Evolutionary conservation across 2,113 vertebrate genomes (phyloP).

Genomic region (Pachypanchax playfairii): DNA sequence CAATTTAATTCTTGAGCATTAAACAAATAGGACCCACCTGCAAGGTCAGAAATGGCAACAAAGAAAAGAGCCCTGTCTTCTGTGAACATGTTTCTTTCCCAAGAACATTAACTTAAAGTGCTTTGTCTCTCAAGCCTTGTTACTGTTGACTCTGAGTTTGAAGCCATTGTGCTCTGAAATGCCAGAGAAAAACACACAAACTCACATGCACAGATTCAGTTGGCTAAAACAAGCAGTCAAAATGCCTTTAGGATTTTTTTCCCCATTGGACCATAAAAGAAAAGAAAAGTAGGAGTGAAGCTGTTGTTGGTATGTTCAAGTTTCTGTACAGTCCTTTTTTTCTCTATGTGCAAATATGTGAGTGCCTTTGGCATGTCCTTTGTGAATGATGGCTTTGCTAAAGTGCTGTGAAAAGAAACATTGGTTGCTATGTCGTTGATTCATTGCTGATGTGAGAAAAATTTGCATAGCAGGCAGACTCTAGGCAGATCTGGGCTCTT

Average conservation of each 20-base stretch:
- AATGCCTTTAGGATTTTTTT: not conserved
- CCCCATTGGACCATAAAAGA: not conserved
- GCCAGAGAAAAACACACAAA: slow-evolving; percentile 7
- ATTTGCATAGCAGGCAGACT: slow-evolving; percentile 77
- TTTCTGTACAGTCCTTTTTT: not conserved
- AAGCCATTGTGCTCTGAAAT: slow-evolving; percentile 51
- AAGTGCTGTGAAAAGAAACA: slow-evolving; percentile 76
- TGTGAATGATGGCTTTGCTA: slow-evolving; percentile 76
- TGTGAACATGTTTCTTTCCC: no score
- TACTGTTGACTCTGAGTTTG: slow-evolving; percentile 55
- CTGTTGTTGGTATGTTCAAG: slow-evolving; percentile 13
- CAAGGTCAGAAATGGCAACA: slow-evolving; percentile 46
- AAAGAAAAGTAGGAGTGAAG: slow-evolving; percentile 7
- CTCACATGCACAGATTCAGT: slow-evolving; percentile 2
- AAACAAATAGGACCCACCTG: slow-evolving; percentile 35
- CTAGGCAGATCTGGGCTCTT: slow-evolving; percentile 69
- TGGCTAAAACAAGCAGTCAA: slow-evolving; percentile 1
- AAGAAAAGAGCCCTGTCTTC: slow-evolving; percentile 47
- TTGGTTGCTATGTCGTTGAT: slow-evolving; percentile 70
- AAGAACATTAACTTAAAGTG: slow-evolving; percentile 54
- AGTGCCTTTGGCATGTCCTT: slow-evolving; percentile 65
- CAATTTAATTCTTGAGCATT: slow-evolving; percentile 45
- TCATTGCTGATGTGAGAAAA: slow-evolving; percentile 64
- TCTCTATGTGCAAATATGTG: slow-evolving; percentile 10
- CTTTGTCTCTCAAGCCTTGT: slow-evolving; percentile 65